Base-by-base conservation (phyloP, 2,113 vertebrate genomes). In the Scomber scombrus region DNA sequence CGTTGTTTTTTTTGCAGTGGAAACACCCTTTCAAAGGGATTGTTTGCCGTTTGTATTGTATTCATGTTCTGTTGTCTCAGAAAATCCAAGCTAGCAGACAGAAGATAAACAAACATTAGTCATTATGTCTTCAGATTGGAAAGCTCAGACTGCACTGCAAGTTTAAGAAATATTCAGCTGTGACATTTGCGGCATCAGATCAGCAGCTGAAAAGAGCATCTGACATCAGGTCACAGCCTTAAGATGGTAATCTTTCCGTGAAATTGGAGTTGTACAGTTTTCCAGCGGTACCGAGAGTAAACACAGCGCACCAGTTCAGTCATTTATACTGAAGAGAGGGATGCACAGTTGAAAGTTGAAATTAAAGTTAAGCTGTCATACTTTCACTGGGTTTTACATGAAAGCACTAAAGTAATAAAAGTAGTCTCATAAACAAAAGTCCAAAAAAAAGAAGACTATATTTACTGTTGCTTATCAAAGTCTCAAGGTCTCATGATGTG, bases 221-320 rank as follows among this genome's bases (percentile, higher is more conserved):
- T 64, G 80, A 71, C 76, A 63, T 52, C 26, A 63, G 71, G 72
- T 78, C 82, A 34, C 46, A 57, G 73, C 52, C 75, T 75, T 23
- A 21, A 80, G 68, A 77, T 74, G 64, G 34, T 56, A 64, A 82
- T 80, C 56, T 2, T 64, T 11, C 73, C 2, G 3, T 75, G 50
- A 57, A 71, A 76, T 64, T 68, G 45, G 60, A 57, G 9, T 57
- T 79, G 45, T 56, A 26, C 61, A 61, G 69, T 18, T 60, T 63
- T 71, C 34, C 51, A n/a, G 16, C 62, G 55, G 60, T 78, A 61
- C 31, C 47, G 29, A n/a, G 63, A 81, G 51, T 43, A 72, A 78
- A 69, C 26, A 18, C 45, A 18, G 45, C 19, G 84, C 64, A 67
- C 34, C 50, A 51, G 76, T 72, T 68, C 49, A 80, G 58, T 40